Evolutionary conservation across 2,888 invertebrate species (phyloP).

Genomic region (Smittia sp.): DNA sequence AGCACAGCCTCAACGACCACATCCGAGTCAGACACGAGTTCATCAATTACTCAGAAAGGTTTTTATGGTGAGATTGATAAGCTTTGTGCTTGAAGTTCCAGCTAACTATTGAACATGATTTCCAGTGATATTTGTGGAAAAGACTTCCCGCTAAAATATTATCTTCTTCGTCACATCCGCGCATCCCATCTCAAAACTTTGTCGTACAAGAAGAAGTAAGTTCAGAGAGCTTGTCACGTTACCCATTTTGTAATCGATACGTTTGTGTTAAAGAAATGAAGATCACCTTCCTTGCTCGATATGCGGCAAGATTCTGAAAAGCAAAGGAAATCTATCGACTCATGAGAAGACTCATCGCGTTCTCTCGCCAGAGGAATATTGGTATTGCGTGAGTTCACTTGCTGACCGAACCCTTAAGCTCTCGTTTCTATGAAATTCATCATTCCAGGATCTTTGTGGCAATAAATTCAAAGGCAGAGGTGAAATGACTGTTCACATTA

Average conservation of each 20-base stretch:
- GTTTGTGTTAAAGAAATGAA: not conserved
- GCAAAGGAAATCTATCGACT: constrained; percentile 32
- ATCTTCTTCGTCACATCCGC: constrained; percentile 12
- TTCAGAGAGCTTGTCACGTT: not conserved
- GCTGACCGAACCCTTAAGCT: no score
- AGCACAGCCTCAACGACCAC: constrained; percentile 21
- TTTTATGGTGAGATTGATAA: not conserved
- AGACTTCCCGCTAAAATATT: constrained; percentile 27
- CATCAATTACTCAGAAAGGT: constrained; percentile 5
- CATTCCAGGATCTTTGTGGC: constrained; percentile 24
- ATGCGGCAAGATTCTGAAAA: constrained; percentile 26
- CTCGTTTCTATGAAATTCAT: not conserved
- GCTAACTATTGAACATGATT: no score
- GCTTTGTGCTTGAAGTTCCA: no score
- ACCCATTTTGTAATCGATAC: not conserved
- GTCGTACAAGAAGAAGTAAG: constrained; percentile 15
- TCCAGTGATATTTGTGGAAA: not conserved
- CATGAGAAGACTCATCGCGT: constrained; percentile 30
- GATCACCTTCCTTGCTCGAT: constrained; percentile 20
- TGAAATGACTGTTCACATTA: constrained; percentile 29
- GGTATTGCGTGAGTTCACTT: constrained; percentile 32
- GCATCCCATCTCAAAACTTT: constrained; percentile 28
- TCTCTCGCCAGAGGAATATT: constrained; percentile 19
- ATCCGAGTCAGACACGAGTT: constrained; percentile 20
- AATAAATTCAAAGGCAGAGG: constrained; percentile 27